Evolutionary conservation across 2,113 vertebrate species (phyloP).

Genomic region (Octodon degus): DNA sequence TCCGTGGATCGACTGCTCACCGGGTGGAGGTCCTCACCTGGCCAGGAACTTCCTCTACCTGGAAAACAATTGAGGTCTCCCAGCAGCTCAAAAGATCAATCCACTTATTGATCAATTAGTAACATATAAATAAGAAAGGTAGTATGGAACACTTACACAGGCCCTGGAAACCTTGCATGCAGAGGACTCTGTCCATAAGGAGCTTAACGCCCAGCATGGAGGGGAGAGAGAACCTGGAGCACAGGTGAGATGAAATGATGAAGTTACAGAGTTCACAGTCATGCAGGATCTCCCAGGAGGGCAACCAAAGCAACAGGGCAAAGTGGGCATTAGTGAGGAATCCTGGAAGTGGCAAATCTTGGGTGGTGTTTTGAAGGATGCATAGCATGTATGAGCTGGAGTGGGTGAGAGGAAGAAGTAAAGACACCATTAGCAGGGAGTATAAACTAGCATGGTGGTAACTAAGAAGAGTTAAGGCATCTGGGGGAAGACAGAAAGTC

Average conservation of each 20-base stretch:
- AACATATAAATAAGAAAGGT: constrained; percentile 43
- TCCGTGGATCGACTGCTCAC: neutral
- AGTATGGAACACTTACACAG: neutral
- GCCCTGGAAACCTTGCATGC: neutral
- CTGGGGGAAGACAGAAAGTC: neutral
- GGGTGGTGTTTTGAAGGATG: neutral
- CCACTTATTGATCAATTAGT: neutral
- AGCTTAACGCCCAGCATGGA: neutral
- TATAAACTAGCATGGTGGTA: neutral
- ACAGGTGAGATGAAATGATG: neutral
- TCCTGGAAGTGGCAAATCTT: neutral
- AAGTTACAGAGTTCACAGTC: neutral
- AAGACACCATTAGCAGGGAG: neutral
- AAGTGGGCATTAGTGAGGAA: too few species aligned
- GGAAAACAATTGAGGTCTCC: constrained; percentile 39
- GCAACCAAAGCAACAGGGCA: neutral
- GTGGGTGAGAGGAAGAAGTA: neutral
- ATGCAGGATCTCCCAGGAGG: neutral
- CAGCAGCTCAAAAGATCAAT: neutral
- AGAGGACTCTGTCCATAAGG: neutral
- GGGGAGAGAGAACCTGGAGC: neutral
- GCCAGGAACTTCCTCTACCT: neutral
- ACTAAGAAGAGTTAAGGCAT: neutral
- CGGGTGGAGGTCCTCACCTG: neutral
- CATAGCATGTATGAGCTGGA: neutral